Base-by-base conservation (phyloP, 2,797 vertebrate species). In the Smutsia temminckii region DNA sequence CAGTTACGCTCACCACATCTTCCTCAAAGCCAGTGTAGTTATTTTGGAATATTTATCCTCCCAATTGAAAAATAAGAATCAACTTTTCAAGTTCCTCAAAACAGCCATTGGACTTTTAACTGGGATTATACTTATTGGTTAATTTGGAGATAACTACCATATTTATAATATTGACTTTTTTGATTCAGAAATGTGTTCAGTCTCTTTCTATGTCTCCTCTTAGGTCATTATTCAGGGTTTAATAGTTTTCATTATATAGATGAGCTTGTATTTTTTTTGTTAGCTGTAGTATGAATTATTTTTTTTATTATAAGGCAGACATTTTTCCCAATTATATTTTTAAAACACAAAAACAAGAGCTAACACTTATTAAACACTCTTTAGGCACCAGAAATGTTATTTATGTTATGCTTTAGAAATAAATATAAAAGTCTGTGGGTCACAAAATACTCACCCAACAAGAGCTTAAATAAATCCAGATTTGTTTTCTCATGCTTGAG, bases 11-110 rank as follows among this genome's bases (percentile, higher is more conserved):
- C 32, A 78, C 17, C 23, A 25, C 10, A 13, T 63, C 29, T 69
- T 57, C 64, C 89, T 74, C 11, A 77, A 92, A 83, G 53, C 40
- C n/a, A 46, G 9, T 75, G 85, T 42, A 18, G 34, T 57, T 77
- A 71, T 63, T 94, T 84, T 81, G 25, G 29, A 86, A 77, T 95
- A 86, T 83, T 51, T 89, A 40, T n/a, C 21, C 68, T 91, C 79
- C 34, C 69, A 53, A 6, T 3, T 34, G 37, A 89, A 89, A 46
- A 66, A 51, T 2, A 27, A 84, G 42, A 74, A 85, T 80, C 42
- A 63, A 49, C 57, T 79, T 84, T 71, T 74, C 51, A 77, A 55
- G 29, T 88, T 69, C 55, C 49, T 84, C 78, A 95, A 55, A 69
- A 91, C 87, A 69, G 20, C 16, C 8, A 42, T 7, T 69, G 18